Conservation (phyloP, 2,113 vertebrate genomes). For the Spilogale gracilis region DNA sequence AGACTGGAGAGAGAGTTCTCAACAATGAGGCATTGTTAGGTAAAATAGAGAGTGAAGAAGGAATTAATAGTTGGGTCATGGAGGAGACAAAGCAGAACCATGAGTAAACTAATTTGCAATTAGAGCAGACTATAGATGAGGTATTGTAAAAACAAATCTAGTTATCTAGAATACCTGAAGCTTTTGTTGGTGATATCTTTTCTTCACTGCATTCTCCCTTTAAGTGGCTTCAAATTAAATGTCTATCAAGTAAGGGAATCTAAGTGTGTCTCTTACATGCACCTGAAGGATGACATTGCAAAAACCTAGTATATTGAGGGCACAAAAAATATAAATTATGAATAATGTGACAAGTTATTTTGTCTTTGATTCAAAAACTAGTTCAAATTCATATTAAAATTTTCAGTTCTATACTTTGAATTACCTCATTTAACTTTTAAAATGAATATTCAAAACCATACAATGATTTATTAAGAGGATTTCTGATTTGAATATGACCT, state of each 20-base stretch:
- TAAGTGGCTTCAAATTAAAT: not conserved
- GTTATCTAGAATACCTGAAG: not conserved
- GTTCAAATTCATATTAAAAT: not conserved
- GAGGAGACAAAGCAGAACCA: not conserved
- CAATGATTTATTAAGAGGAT: not conserved
- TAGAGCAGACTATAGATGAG: not conserved
- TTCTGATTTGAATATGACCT: not conserved
- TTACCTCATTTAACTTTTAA: not conserved
- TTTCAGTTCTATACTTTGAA: not conserved
- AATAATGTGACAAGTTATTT: not conserved
- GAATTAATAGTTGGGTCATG: not conserved
- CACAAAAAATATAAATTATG: not conserved
- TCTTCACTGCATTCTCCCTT: not conserved
- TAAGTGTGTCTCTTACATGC: not conserved
- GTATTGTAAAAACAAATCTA: not conserved
- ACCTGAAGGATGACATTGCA: not conserved
- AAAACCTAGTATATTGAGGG: not conserved
- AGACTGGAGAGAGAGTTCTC: not conserved
- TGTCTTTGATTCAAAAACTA: not conserved
- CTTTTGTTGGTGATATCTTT: not conserved
- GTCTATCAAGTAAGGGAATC: not conserved
- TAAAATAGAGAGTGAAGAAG: not conserved
- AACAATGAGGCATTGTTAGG: not conserved
- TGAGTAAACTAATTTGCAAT: not conserved
- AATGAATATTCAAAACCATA: not conserved